Percentiles rank a stretch among this genome's conserved stretches.
Conservation (phyloP, 2,113 vertebrate species). For the Hemiscyllium ocellatum region DNA sequence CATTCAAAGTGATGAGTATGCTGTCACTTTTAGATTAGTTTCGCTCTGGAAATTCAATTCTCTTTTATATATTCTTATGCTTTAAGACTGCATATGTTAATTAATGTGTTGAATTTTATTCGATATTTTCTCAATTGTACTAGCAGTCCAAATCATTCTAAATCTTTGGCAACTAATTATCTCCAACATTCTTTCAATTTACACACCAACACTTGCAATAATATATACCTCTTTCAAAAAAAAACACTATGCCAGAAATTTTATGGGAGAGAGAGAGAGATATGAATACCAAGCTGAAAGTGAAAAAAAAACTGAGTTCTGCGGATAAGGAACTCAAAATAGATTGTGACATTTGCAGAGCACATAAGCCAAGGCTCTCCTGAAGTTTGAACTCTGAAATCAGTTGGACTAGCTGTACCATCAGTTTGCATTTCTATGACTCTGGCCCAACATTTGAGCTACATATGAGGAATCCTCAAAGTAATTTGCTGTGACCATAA, state of each 20-base stretch:
- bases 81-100: background rate
- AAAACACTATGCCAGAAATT: background rate
- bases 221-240: background rate
- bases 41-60: background rate
- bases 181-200: background rate
- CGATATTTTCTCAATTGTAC: background rate
- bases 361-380: background rate
- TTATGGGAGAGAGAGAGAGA: background rate
- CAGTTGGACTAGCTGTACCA: background rate
- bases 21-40: background rate
- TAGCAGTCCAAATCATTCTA: background rate
- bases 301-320: background rate
- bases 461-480: slow-evolving; percentile 1
- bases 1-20: background rate
- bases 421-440: background rate
- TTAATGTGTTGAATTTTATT: background rate
- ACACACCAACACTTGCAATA: too few species aligned
- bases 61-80: background rate
- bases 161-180: background rate
- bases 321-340: background rate
- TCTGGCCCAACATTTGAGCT: background rate
- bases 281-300: background rate
- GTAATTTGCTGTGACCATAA: background rate
- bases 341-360: background rate
- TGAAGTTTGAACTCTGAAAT: slow-evolving; percentile 8